Evolutionary conservation across 2,113 vertebrate species (phyloP), one percentile per base, ranked within the genome.

Genomic region (Dolichallabes microphthalmus): DNA sequence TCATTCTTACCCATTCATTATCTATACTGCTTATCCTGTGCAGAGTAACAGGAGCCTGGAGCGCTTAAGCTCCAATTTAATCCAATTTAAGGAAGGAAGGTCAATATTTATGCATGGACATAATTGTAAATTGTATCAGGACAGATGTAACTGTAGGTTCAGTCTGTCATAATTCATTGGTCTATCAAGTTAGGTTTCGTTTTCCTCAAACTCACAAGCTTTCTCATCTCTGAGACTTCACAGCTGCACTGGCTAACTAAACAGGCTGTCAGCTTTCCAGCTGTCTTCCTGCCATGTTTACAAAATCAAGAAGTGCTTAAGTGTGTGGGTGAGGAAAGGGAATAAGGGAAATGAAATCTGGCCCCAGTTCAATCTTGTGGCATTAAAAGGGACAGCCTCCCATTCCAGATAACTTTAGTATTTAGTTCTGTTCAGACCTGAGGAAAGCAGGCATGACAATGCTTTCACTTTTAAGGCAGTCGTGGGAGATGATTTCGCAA

Each of bases 171-270:
- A 9, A 19, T 63, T 66, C 30, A 5, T 19, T 64, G 66, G n/a
- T 63, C 82, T 71, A 60, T 13, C 35, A 14, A 66, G 32, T 74
- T 66, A 69, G 20, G 60, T 69, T 85, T 86, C 58, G 22, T 0
- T 83, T 88, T 89, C 66, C 82, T 32, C 66, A 17, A 89, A 88
- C 22, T 58, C 66, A 50, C 80, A 20, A 32, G 9, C 0, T 4
- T 85, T 89, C 83, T 58, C 50, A 14, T n/a, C 61, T 52, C 55
- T 82, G 27, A 32, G 75, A 15, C 15, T 45, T 60, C 27, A 64
- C 55, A 86, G 78, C 68, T 86, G 68, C 27, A 27, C 53, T 63
- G 68, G 58, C 27, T 57, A 80, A 58, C 35, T 15, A 20, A 74
- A 63, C 13, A 58, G 20, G 52, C n/a, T 71, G 32, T 52, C 57